Percentiles rank a stretch among this genome's conserved stretches.
These are phyloP conservation scores for Amblyjoppa proteus DNA, from an alignment of 2,888 invertebrate species.

Conservation along the genomic window DNA sequence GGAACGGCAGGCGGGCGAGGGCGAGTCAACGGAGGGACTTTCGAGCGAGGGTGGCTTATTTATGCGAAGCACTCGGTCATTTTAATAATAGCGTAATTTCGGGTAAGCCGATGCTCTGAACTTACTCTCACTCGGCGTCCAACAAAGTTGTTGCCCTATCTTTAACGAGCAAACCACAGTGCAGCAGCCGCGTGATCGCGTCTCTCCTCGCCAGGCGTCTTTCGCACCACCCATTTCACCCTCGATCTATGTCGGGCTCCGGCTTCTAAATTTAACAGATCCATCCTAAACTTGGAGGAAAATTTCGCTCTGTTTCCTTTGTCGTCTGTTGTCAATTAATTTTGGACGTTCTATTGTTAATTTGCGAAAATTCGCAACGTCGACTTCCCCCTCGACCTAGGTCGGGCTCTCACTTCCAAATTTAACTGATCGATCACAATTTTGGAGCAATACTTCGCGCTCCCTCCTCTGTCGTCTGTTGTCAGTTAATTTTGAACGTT, in stretches of 20 bases:
- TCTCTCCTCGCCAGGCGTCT: slow-evolving; percentile 1
- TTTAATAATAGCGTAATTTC: slow-evolving; percentile 65
- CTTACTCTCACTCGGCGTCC: neutral
- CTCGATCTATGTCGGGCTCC: neutral
- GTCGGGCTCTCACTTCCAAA: too few species aligned
- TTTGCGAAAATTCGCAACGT: too few species aligned
- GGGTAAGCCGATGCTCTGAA: slow-evolving; percentile 32
- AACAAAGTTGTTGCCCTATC: neutral
- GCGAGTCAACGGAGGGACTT: neutral
- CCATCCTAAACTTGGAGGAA: neutral
- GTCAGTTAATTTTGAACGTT: neutral
- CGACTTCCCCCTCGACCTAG: too few species aligned
- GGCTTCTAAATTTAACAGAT: neutral
- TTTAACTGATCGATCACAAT: too few species aligned
- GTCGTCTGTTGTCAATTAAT: too few species aligned
- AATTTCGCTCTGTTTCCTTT: neutral
- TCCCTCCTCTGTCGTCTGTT: neutral
- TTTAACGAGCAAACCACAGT: slow-evolving; percentile 8
- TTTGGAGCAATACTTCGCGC: too few species aligned
- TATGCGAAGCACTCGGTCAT: slow-evolving; percentile 57
- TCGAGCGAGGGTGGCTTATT: slow-evolving; percentile 58
- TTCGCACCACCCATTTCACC: neutral
- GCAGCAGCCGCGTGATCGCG: slow-evolving; percentile 13
- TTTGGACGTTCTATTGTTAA: too few species aligned
- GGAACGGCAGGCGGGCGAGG: neutral